These are phyloP conservation scores for Smithornis capensis DNA, from an alignment of 2,113 vertebrate genomes.

Conservation along the genomic window DNA sequence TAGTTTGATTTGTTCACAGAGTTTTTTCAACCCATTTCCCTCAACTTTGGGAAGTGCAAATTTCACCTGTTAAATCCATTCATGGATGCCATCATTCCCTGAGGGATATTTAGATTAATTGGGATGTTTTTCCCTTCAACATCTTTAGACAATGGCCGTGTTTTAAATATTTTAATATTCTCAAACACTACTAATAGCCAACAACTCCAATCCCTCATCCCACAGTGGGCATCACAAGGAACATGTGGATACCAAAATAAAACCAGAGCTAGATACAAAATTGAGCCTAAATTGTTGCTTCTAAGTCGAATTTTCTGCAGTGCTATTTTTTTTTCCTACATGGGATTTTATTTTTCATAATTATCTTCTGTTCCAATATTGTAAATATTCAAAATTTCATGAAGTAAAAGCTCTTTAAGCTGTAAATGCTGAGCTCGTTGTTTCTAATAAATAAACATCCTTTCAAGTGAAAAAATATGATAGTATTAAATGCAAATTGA, in stretches of 20 bases:
- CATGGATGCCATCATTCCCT: background rate
- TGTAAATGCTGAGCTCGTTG: background rate
- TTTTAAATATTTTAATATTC: background rate
- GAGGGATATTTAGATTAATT: background rate
- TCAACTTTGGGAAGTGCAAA: background rate
- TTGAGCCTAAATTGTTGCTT: background rate
- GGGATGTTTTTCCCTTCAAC: background rate
- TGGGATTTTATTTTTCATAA: background rate
- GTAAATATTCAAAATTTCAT: background rate
- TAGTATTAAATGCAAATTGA: background rate
- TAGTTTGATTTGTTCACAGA: background rate
- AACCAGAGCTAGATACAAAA: background rate
- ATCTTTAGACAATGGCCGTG: background rate
- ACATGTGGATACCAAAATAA: background rate
- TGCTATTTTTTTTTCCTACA: background rate
- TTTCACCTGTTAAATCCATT: background rate
- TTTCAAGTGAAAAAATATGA: background rate
- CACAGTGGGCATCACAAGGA: background rate
- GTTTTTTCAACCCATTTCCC: background rate
- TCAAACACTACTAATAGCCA: background rate
- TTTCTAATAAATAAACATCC: background rate
- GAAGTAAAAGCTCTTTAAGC: background rate
- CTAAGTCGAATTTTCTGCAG: background rate
- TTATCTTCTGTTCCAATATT: background rate
- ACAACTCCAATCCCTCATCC: background rate